A percentile compares a stretch with the other conserved stretches of the same genome.
phyloP scores from a whole-genome alignment of 1,140 invertebrate genomes.

The Colletes latitarsis region DNA sequence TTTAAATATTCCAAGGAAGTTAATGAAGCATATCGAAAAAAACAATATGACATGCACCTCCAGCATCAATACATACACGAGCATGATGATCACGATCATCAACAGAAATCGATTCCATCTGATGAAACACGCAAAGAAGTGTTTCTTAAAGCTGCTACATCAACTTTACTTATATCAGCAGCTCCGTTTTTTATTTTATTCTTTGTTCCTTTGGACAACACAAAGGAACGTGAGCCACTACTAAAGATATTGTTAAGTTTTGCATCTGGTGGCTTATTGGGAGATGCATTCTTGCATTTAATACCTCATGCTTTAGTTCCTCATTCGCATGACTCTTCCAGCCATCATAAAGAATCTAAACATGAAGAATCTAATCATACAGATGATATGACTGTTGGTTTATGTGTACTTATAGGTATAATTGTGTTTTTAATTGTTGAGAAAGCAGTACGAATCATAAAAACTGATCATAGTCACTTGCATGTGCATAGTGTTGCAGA shows the following conservation, averaged over 20 bases:
- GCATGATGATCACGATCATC: slow-evolving; percentile 27
- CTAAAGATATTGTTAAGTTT: slow-evolving; percentile 96
- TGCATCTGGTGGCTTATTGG: slow-evolving; percentile 96
- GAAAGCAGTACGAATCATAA: slow-evolving; percentile 94
- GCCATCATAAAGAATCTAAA: slow-evolving; percentile 68
- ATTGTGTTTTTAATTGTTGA: slow-evolving; percentile 95
- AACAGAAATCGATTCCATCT: slow-evolving; percentile 18
- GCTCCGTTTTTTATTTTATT: slow-evolving; percentile 97
- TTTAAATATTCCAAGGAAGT: slow-evolving; percentile 90
- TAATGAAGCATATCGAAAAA: slow-evolving; percentile 82
- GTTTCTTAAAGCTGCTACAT: slow-evolving; percentile 91
- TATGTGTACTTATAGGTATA: slow-evolving; percentile 95
- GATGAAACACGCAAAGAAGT: slow-evolving; percentile 81
- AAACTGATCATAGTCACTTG: slow-evolving; percentile 88
- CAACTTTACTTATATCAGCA: slow-evolving; percentile 95
- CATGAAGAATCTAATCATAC: slow-evolving; percentile 80
- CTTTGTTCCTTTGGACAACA: slow-evolving; percentile 95
- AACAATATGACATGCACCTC: slow-evolving; percentile 75
- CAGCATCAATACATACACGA: slow-evolving; percentile 68
- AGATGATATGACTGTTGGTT: slow-evolving; percentile 92
- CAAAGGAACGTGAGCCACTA: slow-evolving; percentile 89
- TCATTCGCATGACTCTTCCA: slow-evolving; percentile 80
- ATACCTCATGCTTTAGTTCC: slow-evolving; percentile 95
- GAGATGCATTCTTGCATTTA: slow-evolving; percentile 97
- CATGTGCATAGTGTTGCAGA: slow-evolving; percentile 68